Percentiles rank a stretch among this genome's conserved stretches.
Conservation (phyloP, 37 sponge, comb jelly and placozoan species). For the Theonella swinhoei region DNA sequence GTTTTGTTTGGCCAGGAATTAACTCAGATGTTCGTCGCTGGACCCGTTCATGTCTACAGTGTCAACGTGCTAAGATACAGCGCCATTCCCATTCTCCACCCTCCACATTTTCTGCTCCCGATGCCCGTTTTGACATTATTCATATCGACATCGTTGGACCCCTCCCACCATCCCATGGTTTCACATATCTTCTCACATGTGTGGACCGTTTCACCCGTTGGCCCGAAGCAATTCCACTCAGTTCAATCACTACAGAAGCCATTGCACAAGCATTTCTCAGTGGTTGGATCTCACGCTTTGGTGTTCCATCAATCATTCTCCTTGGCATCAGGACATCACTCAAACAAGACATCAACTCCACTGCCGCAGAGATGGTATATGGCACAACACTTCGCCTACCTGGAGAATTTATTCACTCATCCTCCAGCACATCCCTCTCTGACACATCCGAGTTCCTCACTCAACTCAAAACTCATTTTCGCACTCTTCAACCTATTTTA, state of each 20-base stretch:
- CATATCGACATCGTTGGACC: slow-evolving; percentile 72
- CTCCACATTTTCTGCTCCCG: slow-evolving; percentile 35
- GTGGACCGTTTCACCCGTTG: slow-evolving; percentile 54
- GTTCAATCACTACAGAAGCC: slow-evolving; percentile 47
- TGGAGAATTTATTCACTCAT: slow-evolving; percentile 62
- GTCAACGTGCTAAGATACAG: slow-evolving; percentile 65
- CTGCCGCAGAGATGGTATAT: slow-evolving; percentile 74
- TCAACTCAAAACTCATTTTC: slow-evolving; percentile 47
- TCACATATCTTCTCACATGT: slow-evolving; percentile 54
- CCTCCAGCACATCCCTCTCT: slow-evolving; percentile 24
- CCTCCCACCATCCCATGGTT: slow-evolving; percentile 56
- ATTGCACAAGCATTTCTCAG: slow-evolving; percentile 59
- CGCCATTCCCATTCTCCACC: slow-evolving; percentile 51
- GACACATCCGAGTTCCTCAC: slow-evolving; percentile 34
- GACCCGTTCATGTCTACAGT: slow-evolving; percentile 48
- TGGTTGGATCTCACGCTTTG: too few species aligned
- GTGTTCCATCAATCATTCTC: too few species aligned
- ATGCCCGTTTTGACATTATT: slow-evolving; percentile 58
- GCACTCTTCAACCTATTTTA: slow-evolving; percentile 11
- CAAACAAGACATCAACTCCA: slow-evolving; percentile 56
- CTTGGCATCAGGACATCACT: slow-evolving; percentile 67
- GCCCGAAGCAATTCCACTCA: slow-evolving; percentile 52
- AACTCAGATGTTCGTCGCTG: slow-evolving; percentile 66
- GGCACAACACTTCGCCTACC: slow-evolving; percentile 72
- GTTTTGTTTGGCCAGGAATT: too few species aligned